phyloP scores from a whole-genome alignment of 2,113 vertebrate genomes.

The Ochotona princeps region DNA sequence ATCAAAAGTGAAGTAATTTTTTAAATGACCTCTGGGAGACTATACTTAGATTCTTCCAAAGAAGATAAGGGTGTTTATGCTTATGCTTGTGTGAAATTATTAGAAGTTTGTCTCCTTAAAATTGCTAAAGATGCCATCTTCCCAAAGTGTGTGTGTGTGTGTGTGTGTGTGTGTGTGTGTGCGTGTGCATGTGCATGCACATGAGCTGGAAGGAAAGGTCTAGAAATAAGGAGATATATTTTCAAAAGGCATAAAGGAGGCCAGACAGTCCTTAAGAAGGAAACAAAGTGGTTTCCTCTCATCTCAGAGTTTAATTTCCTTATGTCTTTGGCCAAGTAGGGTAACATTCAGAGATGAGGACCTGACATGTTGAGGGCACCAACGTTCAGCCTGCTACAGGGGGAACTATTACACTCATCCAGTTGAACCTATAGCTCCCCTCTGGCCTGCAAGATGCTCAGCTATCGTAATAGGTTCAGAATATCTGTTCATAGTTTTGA shows the following conservation, averaged over 20 bases:
- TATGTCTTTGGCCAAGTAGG: too few relatives aligned
- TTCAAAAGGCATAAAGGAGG: neutral
- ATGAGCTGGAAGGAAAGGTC: neutral
- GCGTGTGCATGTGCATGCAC: neutral
- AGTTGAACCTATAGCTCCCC: neutral
- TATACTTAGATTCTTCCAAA: slow-evolving; percentile 32
- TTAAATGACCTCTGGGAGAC: neutral
- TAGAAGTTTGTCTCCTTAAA: neutral
- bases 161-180: neutral
- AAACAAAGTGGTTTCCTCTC: neutral
- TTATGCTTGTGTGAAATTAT: neutral
- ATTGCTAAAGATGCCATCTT: neutral
- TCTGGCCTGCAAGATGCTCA: neutral
- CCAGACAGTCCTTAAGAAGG: neutral
- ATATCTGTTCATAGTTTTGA: neutral
- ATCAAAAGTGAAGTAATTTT: neutral
- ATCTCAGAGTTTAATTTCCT: too few relatives aligned
- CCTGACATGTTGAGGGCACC: neutral
- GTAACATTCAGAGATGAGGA: neutral
- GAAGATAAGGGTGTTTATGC: neutral
- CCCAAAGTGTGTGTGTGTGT: neutral
- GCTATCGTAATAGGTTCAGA: neutral
- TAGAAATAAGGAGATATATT: neutral
- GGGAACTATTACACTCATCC: neutral
- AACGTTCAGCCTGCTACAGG: neutral